A percentile compares a stretch with the other conserved stretches of the same genome.
These are phyloP conservation scores for Nyctereutes procyonoides DNA, from an alignment of 2,113 vertebrate genomes.

Conservation along the genomic window DNA sequence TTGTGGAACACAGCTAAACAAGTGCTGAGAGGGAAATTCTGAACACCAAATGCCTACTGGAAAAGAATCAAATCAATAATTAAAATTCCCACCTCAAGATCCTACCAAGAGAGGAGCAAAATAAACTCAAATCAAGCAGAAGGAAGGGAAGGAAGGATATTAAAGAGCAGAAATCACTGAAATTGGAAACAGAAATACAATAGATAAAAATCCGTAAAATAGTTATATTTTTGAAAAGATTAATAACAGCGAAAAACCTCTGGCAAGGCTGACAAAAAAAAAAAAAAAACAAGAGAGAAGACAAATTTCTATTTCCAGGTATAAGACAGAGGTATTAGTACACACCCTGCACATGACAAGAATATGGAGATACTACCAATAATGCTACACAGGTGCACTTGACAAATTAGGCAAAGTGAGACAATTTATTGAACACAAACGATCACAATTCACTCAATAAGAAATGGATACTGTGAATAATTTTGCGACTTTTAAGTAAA, in stretches of 20 bases:
- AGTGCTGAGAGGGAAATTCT: neutral
- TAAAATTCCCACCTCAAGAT: neutral
- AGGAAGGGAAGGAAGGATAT: neutral
- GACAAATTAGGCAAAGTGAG: neutral
- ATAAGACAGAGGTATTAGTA: neutral
- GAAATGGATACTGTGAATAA: neutral
- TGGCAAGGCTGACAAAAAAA: neutral
- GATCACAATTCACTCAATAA: neutral
- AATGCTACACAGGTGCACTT: neutral
- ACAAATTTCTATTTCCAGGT: neutral
- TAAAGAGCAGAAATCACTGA: neutral
- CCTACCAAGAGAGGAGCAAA: neutral
- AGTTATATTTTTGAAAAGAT: neutral
- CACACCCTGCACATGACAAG: too few species aligned
- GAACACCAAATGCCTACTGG: neutral
- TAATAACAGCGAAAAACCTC: neutral
- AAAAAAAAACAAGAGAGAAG: neutral
- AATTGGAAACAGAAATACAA: neutral
- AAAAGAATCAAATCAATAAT: neutral
- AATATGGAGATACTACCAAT: neutral
- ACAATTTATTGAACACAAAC: neutral
- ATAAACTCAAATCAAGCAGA: neutral
- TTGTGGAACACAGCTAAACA: neutral
- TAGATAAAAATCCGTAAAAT: neutral
- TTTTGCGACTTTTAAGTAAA: neutral